phyloP scores from a whole-genome alignment of 2,113 vertebrate species.

The Pollimyrus isidori region DNA sequence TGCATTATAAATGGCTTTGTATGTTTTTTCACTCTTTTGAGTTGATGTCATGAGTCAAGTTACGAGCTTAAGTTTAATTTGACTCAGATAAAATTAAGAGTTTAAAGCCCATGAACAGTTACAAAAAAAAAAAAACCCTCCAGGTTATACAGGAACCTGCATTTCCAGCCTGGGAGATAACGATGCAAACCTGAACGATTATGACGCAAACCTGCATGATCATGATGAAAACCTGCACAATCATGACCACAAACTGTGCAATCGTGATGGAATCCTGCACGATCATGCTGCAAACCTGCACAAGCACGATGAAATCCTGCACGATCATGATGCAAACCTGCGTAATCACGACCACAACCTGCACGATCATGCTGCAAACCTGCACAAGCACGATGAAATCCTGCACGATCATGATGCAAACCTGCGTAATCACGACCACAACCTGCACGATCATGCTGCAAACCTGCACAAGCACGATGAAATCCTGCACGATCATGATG shows the following conservation, averaged over 20 bases:
- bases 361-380: too few relatives aligned
- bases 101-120: not conserved
- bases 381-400: too few relatives aligned
- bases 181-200: not conserved
- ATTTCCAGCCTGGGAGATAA: not conserved
- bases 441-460: not conserved
- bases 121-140: not conserved
- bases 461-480: not conserved
- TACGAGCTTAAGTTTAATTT: not conserved
- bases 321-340: too few relatives aligned
- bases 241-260: too few relatives aligned
- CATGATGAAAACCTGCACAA: too few relatives aligned
- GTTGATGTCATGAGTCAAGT: not conserved
- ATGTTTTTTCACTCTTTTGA: not conserved
- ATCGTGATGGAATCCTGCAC: too few relatives aligned
- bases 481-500: too few relatives aligned
- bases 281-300: too few relatives aligned
- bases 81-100: not conserved
- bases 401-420: too few relatives aligned
- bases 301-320: too few relatives aligned
- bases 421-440: not conserved
- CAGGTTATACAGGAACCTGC: not conserved
- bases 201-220: too few relatives aligned
- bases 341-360: too few relatives aligned
- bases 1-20: not conserved